Conservation (phyloP, 2,797 vertebrate genomes). For the Sparus aurata region DNA sequence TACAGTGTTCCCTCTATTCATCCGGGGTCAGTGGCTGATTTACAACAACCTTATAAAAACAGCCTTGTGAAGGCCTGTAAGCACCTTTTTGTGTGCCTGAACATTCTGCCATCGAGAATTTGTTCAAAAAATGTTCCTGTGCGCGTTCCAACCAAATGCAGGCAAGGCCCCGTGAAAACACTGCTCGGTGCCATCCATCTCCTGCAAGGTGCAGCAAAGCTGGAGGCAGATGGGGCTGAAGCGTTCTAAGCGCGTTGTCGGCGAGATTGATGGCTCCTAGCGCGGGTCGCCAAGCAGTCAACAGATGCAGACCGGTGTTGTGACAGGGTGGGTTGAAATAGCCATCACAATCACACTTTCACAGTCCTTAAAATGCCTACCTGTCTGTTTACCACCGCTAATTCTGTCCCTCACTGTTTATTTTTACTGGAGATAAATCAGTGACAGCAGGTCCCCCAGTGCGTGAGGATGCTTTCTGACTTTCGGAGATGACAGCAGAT, state of each 20-base stretch:
- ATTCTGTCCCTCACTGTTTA: constrained; percentile 49
- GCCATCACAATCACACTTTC: constrained; percentile 29
- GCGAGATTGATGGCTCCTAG: constrained; percentile 66
- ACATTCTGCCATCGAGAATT: background rate
- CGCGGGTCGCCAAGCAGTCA: constrained; percentile 67
- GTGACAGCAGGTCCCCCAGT: constrained; percentile 47
- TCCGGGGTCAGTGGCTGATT: constrained; percentile 46
- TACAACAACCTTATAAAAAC: constrained; percentile 18
- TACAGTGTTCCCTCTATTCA: constrained; percentile 21
- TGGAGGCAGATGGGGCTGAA: constrained; percentile 56
- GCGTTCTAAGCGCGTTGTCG: constrained; percentile 45
- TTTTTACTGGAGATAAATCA: constrained; percentile 42
- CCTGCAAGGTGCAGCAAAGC: constrained; percentile 46
- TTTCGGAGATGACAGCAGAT: constrained; percentile 25
- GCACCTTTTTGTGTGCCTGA: background rate
- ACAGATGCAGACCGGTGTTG: constrained; percentile 56
- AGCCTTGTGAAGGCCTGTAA: constrained; percentile 18
- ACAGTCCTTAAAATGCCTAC: constrained; percentile 24
- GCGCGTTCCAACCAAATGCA: constrained; percentile 20
- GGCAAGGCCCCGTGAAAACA: constrained; percentile 18
- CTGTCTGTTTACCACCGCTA: constrained; percentile 30
- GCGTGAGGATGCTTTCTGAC: constrained; percentile 36
- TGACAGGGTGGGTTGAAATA: constrained; percentile 55
- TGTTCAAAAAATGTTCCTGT: background rate
- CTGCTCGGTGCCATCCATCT: constrained; percentile 28